These are phyloP conservation scores for Prionailurus viverrinus DNA, from an alignment of 2,113 vertebrate genomes.

Conservation along the genomic window DNA sequence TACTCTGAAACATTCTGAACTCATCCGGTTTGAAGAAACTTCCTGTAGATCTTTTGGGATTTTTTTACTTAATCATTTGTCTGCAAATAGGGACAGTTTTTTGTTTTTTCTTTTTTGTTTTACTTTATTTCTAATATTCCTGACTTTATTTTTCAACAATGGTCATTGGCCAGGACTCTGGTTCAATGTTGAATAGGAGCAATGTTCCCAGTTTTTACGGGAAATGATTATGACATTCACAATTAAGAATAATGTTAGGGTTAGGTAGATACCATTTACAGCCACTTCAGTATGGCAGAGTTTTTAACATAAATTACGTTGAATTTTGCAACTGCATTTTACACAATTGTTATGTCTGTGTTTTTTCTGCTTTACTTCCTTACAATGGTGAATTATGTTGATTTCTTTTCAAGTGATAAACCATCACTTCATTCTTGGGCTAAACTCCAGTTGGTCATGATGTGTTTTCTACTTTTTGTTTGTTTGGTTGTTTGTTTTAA, in stretches of 20 bases:
- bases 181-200: background rate
- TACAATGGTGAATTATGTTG: background rate
- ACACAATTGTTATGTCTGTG: background rate
- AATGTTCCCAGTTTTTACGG: background rate
- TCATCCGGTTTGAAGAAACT: background rate
- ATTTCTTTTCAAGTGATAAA: background rate
- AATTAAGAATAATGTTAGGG: background rate
- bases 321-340: background rate
- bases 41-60: background rate
- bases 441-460: background rate
- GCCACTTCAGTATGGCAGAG: background rate
- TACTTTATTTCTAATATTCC: background rate
- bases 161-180: background rate
- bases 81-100: background rate
- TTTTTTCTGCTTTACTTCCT: background rate
- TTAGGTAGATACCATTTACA: background rate
- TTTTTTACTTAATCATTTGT: background rate
- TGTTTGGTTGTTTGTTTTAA: background rate
- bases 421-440: background rate
- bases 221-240: background rate
- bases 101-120: background rate
- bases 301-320: background rate
- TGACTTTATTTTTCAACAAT: background rate
- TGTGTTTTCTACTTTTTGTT: background rate
- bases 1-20: background rate